Conservation (phyloP, 1,140 invertebrate genomes). For the Heterodera schachtii region DNA sequence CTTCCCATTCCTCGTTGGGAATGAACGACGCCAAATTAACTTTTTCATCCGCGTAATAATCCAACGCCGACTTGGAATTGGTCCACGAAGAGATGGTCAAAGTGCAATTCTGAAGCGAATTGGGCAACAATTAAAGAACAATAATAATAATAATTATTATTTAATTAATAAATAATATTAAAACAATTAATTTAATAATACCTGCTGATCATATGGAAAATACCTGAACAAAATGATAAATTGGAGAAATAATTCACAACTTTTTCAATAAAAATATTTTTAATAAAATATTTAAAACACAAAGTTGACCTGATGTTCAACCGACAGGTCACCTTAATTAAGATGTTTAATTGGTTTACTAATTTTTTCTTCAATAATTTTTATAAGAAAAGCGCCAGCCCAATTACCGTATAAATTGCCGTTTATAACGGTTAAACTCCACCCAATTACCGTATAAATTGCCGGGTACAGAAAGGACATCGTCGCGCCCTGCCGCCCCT, state of each 20-base stretch:
- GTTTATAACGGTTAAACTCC: too few species aligned
- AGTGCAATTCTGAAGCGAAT: slow-evolving; percentile 53
- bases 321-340: slow-evolving; percentile 50
- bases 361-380: neutral
- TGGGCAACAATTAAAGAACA: too few species aligned
- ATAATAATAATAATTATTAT: too few species aligned
- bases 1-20: slow-evolving; percentile 63
- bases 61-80: slow-evolving; percentile 60
- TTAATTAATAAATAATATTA: too few species aligned
- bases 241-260: too few species aligned
- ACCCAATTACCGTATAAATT: slow-evolving; percentile 45
- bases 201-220: slow-evolving; percentile 62
- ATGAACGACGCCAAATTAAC: slow-evolving; percentile 62
- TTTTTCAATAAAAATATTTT: too few species aligned
- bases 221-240: slow-evolving; percentile 30
- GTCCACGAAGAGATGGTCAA: slow-evolving; percentile 64
- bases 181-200: slow-evolving; percentile 22
- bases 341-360: neutral
- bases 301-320: slow-evolving; percentile 56
- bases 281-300: neutral
- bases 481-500: slow-evolving; percentile 55
- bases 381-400: too few species aligned
- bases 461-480: slow-evolving; percentile 63
- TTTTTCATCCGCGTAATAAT: slow-evolving; percentile 59
- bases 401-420: slow-evolving; percentile 39